Evolutionary conservation across 2,113 vertebrate genomes (phyloP).

Genomic region (Hydrolagus affinis): DNA sequence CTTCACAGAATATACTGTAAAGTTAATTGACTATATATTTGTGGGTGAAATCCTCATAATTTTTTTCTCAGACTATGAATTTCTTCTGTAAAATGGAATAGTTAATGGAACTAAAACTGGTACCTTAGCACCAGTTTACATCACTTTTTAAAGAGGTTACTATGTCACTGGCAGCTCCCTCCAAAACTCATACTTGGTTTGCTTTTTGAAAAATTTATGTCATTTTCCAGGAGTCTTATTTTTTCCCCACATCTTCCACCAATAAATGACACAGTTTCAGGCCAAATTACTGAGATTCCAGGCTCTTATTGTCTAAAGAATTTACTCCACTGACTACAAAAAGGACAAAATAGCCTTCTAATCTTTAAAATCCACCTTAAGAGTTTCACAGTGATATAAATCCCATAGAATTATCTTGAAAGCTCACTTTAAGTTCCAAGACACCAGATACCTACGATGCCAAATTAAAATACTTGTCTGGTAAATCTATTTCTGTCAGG

Average conservation of each 20-base stretch:
- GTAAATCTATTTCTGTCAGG: background rate
- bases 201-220: background rate
- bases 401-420: background rate
- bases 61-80: too few species aligned
- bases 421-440: background rate
- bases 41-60: too few species aligned
- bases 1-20: too few species aligned
- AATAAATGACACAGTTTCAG: background rate
- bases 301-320: too few species aligned
- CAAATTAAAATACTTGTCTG: background rate
- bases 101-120: too few species aligned
- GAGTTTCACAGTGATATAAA: background rate
- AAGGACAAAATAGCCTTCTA: too few species aligned
- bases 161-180: background rate
- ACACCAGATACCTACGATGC: background rate
- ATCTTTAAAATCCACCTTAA: background rate
- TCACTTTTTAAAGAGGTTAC: background rate
- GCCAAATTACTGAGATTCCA: too few species aligned
- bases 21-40: too few species aligned
- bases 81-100: too few species aligned
- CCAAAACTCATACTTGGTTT: background rate
- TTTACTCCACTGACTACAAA: too few species aligned
- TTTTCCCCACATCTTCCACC: background rate
- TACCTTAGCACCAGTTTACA: too few species aligned
- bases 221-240: background rate